Percentiles rank a stretch among this genome's conserved stretches.
phyloP scores from a whole-genome alignment of 2,113 vertebrate genomes.

The Herpailurus yagouaroundi region DNA sequence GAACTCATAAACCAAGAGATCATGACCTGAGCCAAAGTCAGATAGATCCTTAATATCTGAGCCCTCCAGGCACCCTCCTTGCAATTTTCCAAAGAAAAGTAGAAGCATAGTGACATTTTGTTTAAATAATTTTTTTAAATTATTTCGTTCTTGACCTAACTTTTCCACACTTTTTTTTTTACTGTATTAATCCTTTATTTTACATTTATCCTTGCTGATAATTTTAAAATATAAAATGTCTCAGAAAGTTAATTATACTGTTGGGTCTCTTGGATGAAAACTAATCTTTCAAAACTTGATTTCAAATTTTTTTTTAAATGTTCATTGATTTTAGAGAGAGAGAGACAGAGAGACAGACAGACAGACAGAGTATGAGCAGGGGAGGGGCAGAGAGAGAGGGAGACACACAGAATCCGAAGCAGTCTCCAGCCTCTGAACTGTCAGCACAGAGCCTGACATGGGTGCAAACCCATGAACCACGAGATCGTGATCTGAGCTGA shows the following conservation, averaged over 20 bases:
- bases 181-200: not conserved
- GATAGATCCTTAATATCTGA: too few species aligned
- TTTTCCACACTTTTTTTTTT: not conserved
- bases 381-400: too few species aligned
- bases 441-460: too few species aligned
- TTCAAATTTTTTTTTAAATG: not conserved
- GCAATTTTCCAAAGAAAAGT: conserved; percentile 15
- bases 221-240: not conserved
- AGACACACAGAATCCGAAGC: too few species aligned
- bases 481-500: too few species aligned
- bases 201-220: not conserved
- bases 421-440: too few species aligned
- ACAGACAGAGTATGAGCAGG: too few species aligned
- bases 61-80: not conserved
- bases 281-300: not conserved
- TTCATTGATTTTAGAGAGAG: too few species aligned
- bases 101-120: not conserved
- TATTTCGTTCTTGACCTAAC: not conserved
- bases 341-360: too few species aligned
- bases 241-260: not conserved
- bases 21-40: too few species aligned
- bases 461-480: too few species aligned
- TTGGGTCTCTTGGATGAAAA: not conserved
- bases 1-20: too few species aligned
- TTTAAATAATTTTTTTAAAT: not conserved